phyloP scores from a whole-genome alignment of 2,797 vertebrate genomes.

The Paramormyrops hopkinsi region DNA sequence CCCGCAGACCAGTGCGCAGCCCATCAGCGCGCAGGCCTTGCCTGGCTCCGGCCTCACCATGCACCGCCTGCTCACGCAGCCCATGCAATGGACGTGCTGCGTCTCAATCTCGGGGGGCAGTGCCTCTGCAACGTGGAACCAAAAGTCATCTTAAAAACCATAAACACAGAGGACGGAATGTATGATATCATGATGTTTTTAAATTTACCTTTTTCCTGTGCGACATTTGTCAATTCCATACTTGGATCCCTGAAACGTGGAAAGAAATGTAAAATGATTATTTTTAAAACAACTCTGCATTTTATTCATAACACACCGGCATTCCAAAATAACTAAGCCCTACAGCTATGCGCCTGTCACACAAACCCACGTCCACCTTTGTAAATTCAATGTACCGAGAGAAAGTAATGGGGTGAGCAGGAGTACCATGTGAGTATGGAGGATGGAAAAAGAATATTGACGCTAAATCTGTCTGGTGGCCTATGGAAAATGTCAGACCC shows the following conservation, averaged over 20 bases:
- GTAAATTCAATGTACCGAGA: neutral
- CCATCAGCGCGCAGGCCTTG: conserved; percentile 78
- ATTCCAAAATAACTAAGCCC: neutral
- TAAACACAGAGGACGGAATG: neutral
- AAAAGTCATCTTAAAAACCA: conserved; percentile 1
- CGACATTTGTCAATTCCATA: neutral
- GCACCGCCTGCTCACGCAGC: conserved; percentile 85
- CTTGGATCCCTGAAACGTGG: neutral
- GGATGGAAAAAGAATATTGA: neutral
- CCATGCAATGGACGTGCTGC: conserved; percentile 80
- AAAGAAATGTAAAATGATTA: neutral
- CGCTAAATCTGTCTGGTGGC: neutral
- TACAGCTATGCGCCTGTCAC: neutral
- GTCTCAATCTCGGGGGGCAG: conserved; percentile 59
- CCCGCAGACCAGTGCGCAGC: conserved; percentile 81
- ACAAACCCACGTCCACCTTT: neutral
- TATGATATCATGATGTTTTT: neutral
- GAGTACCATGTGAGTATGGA: neutral
- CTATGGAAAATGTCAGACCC: conserved; percentile 5
- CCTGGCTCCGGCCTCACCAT: conserved; percentile 75
- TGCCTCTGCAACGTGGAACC: conserved; percentile 29
- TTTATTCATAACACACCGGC: neutral
- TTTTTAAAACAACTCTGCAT: neutral
- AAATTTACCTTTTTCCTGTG: neutral
- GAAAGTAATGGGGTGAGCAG: neutral